Base-by-base conservation (phyloP, 2,113 vertebrate genomes). In the Meriones unguiculatus region DNA sequence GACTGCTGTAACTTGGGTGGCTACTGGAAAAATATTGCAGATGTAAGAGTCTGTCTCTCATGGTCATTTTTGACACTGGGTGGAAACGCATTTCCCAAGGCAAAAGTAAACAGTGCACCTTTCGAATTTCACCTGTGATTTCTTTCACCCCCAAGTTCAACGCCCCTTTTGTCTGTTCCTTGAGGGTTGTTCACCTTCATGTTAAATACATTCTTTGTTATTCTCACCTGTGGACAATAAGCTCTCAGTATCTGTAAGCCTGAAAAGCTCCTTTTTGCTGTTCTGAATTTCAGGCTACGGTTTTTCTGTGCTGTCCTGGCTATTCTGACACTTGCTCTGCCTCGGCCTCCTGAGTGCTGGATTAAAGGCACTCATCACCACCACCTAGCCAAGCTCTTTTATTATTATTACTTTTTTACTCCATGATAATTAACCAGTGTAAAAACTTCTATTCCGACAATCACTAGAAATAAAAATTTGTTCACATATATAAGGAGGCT, bases 41-140 rank as follows among this genome's bases (percentile, higher is more conserved):
- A 96, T 69, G 28, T 46, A 93, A 88, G 69, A 90, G 92, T 93
- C 96, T 93, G 64, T 92, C 89, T 97, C 91, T 92, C 50, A 54
- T 14, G 54, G 85, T 90, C 72, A 54, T 69, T 89, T 86, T 59
- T 94, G 76, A 93, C 57, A 67, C 78, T 28, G 28, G 95, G 30
- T 72, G 86, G 50, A 96, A 91, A 88, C 62, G 7, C 70, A 93
- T 90, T 93, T 90, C 80, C 32, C 12, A 86, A 90, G 22, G 90
- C 35, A 95, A 94, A 89, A 86, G 94, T 18, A 32, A 90, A 88
- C 59, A 72, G 65, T 50, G 13, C 0, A 15, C 7, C 77, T 13
- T 93, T 93, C 80, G 22, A 54, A 84, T 78, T 69, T 82, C 35
- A 81, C 24, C 72, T 93, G 12, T 90, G 92, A 96, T 87, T 41